A percentile compares a stretch with the other conserved stretches of the same genome.
These are phyloP conservation scores for Crematogaster levior DNA, from an alignment of 2,888 invertebrate genomes.

Conservation along the genomic window DNA sequence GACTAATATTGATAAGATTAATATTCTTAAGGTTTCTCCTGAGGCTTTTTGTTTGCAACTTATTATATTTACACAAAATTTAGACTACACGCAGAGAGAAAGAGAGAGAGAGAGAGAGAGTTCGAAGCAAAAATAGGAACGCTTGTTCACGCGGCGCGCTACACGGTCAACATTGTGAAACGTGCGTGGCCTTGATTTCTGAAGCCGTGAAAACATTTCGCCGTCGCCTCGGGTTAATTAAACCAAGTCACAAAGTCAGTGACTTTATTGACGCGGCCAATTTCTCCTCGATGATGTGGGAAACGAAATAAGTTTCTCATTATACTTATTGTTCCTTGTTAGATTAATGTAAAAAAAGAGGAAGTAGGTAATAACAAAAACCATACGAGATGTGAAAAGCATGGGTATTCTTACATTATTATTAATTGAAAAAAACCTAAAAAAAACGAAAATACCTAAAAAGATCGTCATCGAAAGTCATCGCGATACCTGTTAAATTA, in stretches of 20 bases:
- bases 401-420: not conserved
- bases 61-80: no score
- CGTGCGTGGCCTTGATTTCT: slow-evolving; percentile 76
- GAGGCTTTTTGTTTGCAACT: not conserved
- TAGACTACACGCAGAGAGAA: no score
- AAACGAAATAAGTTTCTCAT: slow-evolving; percentile 22
- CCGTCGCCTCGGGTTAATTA: slow-evolving; percentile 76
- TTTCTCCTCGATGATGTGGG: slow-evolving; percentile 67
- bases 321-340: not conserved
- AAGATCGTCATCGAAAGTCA: no score
- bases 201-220: slow-evolving; percentile 74
- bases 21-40: no score
- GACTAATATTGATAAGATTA: not conserved
- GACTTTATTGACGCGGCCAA: slow-evolving; percentile 76
- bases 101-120: not conserved
- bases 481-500: not conserved
- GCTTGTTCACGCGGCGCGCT: slow-evolving; percentile 26
- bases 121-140: slow-evolving; percentile 10
- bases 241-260: slow-evolving; percentile 81
- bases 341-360: not conserved
- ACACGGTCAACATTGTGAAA: slow-evolving; percentile 23
- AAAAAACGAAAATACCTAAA: not conserved
- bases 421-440: not conserved
- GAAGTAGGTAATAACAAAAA: not conserved
- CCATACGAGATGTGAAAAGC: not conserved